Percentiles rank a stretch among this genome's conserved stretches.
phyloP scores from a whole-genome alignment of 2,113 vertebrate species.

The Phycodurus eques region DNA sequence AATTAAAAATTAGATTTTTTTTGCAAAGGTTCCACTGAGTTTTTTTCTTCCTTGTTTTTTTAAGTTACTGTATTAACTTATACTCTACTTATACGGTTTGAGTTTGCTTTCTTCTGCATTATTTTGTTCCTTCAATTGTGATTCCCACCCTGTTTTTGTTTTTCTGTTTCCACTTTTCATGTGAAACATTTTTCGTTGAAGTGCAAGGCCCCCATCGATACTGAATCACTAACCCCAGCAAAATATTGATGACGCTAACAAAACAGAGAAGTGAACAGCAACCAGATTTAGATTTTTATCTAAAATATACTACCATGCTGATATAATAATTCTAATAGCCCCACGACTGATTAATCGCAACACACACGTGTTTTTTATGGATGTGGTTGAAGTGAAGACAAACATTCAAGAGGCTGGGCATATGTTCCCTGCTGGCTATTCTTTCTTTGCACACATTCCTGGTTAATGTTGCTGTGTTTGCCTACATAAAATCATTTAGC shows the following conservation, averaged over 20 bases:
- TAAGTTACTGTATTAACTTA: not conserved
- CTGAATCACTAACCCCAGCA: not conserved
- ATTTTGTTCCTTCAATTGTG: not conserved
- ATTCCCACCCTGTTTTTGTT: not conserved
- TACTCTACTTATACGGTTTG: not conserved
- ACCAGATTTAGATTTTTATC: not conserved
- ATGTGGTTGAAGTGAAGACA: slow-evolving; percentile 30
- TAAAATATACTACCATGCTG: not conserved
- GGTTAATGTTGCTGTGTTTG: slow-evolving; percentile 59
- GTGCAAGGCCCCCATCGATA: not conserved
- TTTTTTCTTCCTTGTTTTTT: not conserved
- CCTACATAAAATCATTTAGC: slow-evolving; percentile 59
- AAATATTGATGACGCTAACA: slow-evolving; percentile 1
- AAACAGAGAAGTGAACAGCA: not conserved
- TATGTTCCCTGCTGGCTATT: slow-evolving; percentile 12
- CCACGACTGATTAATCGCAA: slow-evolving; percentile 9
- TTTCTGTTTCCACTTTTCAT: not conserved
- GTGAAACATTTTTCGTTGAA: not conserved
- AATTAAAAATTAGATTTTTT: too few species aligned
- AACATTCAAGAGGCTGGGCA: slow-evolving; percentile 27
- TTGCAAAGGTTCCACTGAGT: not conserved
- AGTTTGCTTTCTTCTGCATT: not conserved
- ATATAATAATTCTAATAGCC: not conserved
- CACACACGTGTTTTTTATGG: not conserved
- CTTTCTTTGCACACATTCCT: slow-evolving; percentile 54